Evolutionary conservation across 2,888 invertebrate species (phyloP).

Genomic region (Mechanitis mazaeus): DNA sequence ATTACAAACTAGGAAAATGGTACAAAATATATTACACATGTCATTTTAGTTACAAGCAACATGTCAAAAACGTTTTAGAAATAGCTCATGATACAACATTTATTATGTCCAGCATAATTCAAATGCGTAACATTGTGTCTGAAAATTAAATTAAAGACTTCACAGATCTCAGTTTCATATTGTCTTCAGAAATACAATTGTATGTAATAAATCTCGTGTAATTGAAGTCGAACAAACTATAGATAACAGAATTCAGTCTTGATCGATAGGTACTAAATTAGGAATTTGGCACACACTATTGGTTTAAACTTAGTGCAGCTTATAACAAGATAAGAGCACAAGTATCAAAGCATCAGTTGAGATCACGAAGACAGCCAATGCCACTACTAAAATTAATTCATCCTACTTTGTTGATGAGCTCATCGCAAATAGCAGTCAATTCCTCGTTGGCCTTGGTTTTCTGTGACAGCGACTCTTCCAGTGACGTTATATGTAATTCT

Average conservation of each 20-base stretch:
- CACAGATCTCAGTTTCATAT: slow-evolving; percentile 1
- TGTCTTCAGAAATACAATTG: neutral
- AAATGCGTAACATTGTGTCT: slow-evolving; percentile 40
- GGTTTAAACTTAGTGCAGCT: slow-evolving; percentile 51
- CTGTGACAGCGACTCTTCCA: slow-evolving; percentile 89
- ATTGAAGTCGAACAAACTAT: slow-evolving; percentile 1
- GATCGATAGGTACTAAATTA: slow-evolving; percentile 29
- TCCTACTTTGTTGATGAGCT: slow-evolving; percentile 83
- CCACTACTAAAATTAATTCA: slow-evolving; percentile 45
- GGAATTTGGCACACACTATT: slow-evolving; percentile 55
- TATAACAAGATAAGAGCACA: slow-evolving; percentile 60
- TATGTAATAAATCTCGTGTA: neutral
- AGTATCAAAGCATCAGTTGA: slow-evolving; percentile 45
- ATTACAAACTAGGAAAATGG: slow-evolving; percentile 11
- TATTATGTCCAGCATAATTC: slow-evolving; percentile 62
- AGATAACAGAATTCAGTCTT: slow-evolving; percentile 67
- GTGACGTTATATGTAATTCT: slow-evolving; percentile 88
- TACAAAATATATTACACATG: slow-evolving; percentile 13
- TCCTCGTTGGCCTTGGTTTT: slow-evolving; percentile 93
- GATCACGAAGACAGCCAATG: slow-evolving; percentile 26
- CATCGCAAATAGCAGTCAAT: slow-evolving; percentile 93
- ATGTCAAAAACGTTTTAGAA: neutral
- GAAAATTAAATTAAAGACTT: slow-evolving; percentile 27
- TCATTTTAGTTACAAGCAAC: neutral
- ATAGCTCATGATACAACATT: slow-evolving; percentile 8